Percentiles rank a stretch among this genome's conserved stretches.
These are phyloP conservation scores for Lepus townsendii DNA, from an alignment of 2,797 vertebrate genomes.

Conservation along the genomic window DNA sequence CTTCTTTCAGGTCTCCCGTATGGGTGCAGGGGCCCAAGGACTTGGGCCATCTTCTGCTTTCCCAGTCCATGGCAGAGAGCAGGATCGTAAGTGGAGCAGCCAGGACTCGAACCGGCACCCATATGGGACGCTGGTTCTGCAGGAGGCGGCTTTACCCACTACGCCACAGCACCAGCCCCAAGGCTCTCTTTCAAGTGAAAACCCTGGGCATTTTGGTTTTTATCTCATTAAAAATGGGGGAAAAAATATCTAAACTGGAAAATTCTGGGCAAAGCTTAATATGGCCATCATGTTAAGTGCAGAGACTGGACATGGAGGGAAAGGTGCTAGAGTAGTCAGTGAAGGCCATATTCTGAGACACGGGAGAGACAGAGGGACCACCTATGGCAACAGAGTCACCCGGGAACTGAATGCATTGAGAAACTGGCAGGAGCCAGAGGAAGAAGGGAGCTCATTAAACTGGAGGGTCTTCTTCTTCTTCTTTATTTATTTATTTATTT, in stretches of 20 bases:
- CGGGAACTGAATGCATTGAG: background rate
- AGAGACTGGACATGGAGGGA: background rate
- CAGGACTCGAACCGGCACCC: too few species aligned
- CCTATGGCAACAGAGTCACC: background rate
- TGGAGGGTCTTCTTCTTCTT: too few species aligned
- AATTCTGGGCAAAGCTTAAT: constrained; percentile 25
- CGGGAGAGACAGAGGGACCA: background rate
- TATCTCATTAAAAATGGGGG: constrained; percentile 13
- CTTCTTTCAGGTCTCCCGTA: too few species aligned
- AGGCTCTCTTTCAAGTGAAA: background rate
- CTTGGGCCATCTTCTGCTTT: too few species aligned
- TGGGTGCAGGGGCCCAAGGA: too few species aligned
- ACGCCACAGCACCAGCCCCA: too few species aligned
- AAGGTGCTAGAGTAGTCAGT: background rate
- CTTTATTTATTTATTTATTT: too few species aligned
- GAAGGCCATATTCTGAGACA: background rate
- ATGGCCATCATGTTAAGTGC: background rate
- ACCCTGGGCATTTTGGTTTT: background rate
- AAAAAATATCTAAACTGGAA: constrained; percentile 26
- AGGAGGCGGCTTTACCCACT: too few species aligned
- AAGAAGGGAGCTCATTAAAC: constrained; percentile 25
- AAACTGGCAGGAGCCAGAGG: background rate
- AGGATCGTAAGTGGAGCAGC: too few species aligned
- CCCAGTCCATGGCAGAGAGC: too few species aligned
- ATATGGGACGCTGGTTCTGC: too few species aligned